phyloP scores from a whole-genome alignment of 2,888 invertebrate species.

The Catocala sponsa region DNA sequence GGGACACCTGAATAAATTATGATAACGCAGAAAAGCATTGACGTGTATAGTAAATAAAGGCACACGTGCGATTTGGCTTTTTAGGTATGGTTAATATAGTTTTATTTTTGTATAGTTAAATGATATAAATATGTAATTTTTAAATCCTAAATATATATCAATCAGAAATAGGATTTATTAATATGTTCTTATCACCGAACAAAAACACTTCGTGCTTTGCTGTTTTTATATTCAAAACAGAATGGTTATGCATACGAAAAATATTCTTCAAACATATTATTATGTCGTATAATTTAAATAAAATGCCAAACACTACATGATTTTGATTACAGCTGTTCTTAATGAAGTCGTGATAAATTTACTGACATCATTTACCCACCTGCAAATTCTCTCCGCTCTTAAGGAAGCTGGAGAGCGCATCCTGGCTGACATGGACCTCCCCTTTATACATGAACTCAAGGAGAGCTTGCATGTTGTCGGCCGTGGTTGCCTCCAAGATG shows the following conservation, averaged over 20 bases:
- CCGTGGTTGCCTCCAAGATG: constrained; percentile 96
- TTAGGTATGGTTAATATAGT: background rate
- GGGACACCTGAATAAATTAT: constrained; percentile 36
- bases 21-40: constrained; percentile 15
- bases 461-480: constrained; percentile 96
- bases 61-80: constrained; percentile 24
- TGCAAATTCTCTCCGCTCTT: constrained; percentile 97
- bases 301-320: too few species aligned
- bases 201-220: too few species aligned
- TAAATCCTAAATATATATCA: background rate
- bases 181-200: too few species aligned
- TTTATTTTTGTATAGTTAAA: background rate
- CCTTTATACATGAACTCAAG: constrained; percentile 98
- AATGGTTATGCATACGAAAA: too few species aligned
- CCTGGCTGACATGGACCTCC: constrained; percentile 97
- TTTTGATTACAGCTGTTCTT: background rate
- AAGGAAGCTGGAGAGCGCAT: constrained; percentile 96
- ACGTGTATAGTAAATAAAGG: constrained; percentile 21
- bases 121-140: background rate
- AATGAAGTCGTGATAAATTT: background rate
- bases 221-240: too few species aligned
- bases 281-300: too few species aligned
- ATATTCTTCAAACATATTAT: too few species aligned
- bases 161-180: too few species aligned
- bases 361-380: constrained; percentile 75